A percentile compares a stretch with the other conserved stretches of the same genome.
phyloP scores from a whole-genome alignment of 2,888 invertebrate genomes.

The Marronus borbonicus region DNA sequence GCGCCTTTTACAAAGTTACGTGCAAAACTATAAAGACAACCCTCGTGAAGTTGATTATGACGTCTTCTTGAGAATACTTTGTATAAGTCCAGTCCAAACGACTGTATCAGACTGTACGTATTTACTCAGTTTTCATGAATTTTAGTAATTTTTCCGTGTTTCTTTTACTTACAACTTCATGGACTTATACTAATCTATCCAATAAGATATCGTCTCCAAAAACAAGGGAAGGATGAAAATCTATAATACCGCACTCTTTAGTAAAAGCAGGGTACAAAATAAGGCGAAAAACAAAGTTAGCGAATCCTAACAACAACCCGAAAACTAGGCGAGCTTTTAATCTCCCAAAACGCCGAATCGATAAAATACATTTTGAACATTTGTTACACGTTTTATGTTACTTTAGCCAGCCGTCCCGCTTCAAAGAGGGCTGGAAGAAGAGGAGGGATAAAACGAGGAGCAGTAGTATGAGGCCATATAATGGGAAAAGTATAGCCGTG shows the following conservation, averaged over 20 bases:
- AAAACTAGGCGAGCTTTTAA: constrained; percentile 48
- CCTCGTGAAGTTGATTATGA: no score
- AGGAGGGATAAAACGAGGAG: neutral
- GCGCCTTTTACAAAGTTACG: no score
- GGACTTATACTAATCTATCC: no score
- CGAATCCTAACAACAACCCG: constrained; percentile 18
- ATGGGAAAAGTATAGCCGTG: constrained; percentile 42
- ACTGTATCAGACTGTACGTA: no score
- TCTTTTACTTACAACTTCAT: no score
- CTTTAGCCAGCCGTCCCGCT: constrained; percentile 3
- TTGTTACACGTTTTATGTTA: constrained; percentile 52
- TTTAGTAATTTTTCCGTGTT: no score
- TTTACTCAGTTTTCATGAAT: no score
- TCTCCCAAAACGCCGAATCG: constrained; percentile 43
- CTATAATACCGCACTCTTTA: neutral
- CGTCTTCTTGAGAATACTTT: no score
- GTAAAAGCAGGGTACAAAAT: neutral
- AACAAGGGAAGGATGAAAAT: no score
- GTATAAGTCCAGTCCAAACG: no score
- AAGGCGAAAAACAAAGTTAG: neutral
- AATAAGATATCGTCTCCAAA: no score
- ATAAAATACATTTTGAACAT: constrained; percentile 54
- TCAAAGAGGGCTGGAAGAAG: neutral
- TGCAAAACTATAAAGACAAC: no score
- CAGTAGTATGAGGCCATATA: constrained; percentile 8